These are phyloP conservation scores for Ginglymostoma cirratum DNA, from an alignment of 2,113 vertebrate genomes.

Conservation along the genomic window DNA sequence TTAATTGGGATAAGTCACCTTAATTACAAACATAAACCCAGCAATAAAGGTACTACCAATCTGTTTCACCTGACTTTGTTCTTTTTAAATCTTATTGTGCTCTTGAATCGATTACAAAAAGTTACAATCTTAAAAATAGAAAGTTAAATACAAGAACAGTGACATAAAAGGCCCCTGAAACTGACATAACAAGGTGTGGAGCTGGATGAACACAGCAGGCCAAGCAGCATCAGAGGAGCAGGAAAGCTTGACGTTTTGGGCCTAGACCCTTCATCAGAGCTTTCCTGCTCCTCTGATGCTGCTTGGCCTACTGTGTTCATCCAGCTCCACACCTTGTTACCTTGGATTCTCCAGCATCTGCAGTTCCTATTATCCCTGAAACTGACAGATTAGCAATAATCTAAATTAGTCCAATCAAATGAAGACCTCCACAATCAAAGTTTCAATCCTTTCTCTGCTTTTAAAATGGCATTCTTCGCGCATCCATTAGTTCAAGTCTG, in stretches of 20 bases:
- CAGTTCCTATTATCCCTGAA: too few species aligned
- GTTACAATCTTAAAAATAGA: neutral
- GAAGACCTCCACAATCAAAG: too few species aligned
- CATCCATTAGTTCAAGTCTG: neutral
- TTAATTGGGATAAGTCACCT: neutral
- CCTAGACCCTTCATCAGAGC: too few species aligned
- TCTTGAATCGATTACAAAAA: neutral
- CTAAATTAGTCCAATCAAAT: neutral
- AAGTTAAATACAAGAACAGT: neutral
- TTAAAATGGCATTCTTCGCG: neutral
- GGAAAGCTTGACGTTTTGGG: too few species aligned
- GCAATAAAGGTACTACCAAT: neutral
- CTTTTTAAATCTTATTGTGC: neutral
- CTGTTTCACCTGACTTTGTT: neutral
- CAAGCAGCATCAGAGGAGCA: too few species aligned
- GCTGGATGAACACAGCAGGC: too few species aligned
- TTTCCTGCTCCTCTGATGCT: too few species aligned
- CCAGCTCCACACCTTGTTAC: too few species aligned
- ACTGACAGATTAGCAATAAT: neutral
- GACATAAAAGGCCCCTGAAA: neutral
- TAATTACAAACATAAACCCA: neutral
- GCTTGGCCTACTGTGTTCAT: too few species aligned
- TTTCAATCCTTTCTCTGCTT: neutral
- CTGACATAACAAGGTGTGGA: too few species aligned
- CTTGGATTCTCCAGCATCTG: too few species aligned